phyloP scores from a whole-genome alignment of 1,140 invertebrate genomes.

The Asobara japonica region DNA sequence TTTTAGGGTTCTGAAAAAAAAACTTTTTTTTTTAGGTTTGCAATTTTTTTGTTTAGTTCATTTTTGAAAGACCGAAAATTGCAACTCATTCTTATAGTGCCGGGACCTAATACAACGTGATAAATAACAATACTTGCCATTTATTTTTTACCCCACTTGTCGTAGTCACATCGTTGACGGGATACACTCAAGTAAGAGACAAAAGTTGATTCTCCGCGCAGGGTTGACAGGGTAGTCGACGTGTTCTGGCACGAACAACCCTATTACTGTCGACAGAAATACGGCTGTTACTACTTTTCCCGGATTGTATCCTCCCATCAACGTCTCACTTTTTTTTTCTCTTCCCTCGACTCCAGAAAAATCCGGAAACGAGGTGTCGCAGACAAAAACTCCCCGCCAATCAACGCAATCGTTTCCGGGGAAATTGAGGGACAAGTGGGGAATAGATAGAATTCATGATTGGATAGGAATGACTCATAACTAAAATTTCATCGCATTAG shows the following conservation, averaged over 20 bases:
- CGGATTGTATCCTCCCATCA: constrained; percentile 4
- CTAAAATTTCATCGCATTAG: too few species aligned
- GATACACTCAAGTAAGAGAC: background rate
- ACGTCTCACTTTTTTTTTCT: background rate
- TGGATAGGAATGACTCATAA: background rate
- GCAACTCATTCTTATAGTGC: background rate
- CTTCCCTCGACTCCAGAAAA: background rate
- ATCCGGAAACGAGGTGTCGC: constrained; percentile 12
- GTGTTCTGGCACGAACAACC: background rate
- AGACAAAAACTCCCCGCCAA: constrained; percentile 3
- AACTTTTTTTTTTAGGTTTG: too few species aligned
- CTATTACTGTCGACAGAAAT: constrained; percentile 17
- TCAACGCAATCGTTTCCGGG: background rate
- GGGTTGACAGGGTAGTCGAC: background rate
- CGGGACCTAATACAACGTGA: background rate
- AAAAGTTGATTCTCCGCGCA: background rate
- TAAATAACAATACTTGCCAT: background rate
- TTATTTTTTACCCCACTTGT: background rate
- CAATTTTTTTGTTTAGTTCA: too few species aligned
- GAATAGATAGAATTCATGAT: background rate
- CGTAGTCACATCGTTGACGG: background rate
- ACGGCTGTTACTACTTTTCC: constrained; percentile 24
- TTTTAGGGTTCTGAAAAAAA: too few species aligned
- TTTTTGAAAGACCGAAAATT: too few species aligned
- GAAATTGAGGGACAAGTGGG: background rate